phyloP scores from a whole-genome alignment of 92 coral and sea anemone genomes.

The Epizoanthus ramosus region DNA sequence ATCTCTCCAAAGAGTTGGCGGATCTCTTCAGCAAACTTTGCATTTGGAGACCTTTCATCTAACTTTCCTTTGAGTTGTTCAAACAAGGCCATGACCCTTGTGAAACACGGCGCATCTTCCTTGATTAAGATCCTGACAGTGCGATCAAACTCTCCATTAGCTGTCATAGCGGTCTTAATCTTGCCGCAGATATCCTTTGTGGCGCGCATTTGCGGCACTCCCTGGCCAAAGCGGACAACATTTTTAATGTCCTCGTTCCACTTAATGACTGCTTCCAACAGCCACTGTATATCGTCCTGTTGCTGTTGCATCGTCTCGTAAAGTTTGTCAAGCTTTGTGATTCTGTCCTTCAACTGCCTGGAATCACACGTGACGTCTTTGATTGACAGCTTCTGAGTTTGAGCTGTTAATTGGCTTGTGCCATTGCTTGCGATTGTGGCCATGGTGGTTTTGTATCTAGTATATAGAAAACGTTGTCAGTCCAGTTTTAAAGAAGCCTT shows the following conservation, averaged over 20 bases:
- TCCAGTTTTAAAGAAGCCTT: too few relatives aligned
- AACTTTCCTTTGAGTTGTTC: conserved; percentile 71
- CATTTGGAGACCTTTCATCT: conserved; percentile 87
- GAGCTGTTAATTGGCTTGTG: conserved; percentile 56
- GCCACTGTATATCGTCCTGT: conserved; percentile 80
- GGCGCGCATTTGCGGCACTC: conserved; percentile 90
- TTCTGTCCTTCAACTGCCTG: conserved; percentile 66
- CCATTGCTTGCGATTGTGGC: conserved; percentile 55
- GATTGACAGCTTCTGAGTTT: conserved; percentile 81
- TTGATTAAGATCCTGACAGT: conserved; percentile 76
- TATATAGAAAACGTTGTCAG: background rate
- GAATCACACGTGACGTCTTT: conserved; percentile 70
- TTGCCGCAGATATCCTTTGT: conserved; percentile 80
- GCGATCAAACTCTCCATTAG: conserved; percentile 89
- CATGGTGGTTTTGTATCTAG: conserved; percentile 24
- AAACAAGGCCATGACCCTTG: conserved; percentile 63
- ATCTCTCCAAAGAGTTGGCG: conserved; percentile 90
- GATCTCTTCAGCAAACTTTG: conserved; percentile 86
- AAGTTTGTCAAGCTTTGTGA: conserved; percentile 76
- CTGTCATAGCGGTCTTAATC: conserved; percentile 81
- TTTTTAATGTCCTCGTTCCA: conserved; percentile 93
- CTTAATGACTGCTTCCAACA: conserved; percentile 72
- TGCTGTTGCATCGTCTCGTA: conserved; percentile 86
- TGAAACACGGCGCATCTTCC: conserved; percentile 77
- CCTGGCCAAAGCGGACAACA: conserved; percentile 93